These are phyloP conservation scores for Lampropteryx suffumata DNA, from an alignment of 2,888 invertebrate species.

Conservation along the genomic window DNA sequence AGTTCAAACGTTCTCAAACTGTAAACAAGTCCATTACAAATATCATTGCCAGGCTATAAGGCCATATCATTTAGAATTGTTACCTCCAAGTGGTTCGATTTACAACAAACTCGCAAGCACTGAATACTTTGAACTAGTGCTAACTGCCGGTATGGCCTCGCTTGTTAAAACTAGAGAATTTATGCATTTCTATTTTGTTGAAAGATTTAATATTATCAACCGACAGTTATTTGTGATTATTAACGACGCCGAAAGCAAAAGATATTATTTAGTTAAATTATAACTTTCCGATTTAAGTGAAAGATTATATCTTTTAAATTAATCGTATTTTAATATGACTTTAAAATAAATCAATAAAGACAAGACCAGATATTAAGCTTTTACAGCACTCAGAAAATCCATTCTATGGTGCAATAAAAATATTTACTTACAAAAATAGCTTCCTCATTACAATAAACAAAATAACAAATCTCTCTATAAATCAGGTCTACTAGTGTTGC, in stretches of 20 bases:
- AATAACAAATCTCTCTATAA: conserved; percentile 26
- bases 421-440: conserved; percentile 18
- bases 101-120: too few species aligned
- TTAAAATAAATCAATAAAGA: neutral
- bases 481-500: conserved; percentile 60
- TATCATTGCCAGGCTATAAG: too few species aligned
- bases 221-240: conserved; percentile 3
- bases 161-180: conserved; percentile 5
- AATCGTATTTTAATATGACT: too few species aligned
- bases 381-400: neutral
- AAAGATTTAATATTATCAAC: conserved; percentile 13
- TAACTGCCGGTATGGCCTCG: conserved; percentile 2
- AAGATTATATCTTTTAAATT: neutral
- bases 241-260: neutral
- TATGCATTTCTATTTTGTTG: conserved; percentile 10
- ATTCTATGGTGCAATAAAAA: conserved; percentile 3
- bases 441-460: conserved; percentile 19
- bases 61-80: too few species aligned
- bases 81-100: too few species aligned
- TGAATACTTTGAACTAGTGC: neutral
- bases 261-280: neutral
- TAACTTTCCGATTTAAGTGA: neutral
- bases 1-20: neutral
- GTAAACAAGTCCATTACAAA: neutral
- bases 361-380: neutral